A percentile compares a stretch with the other conserved stretches of the same genome.
Evolutionary conservation across 2,113 vertebrate genomes (phyloP).

Genomic region (Barnardius zonarius): DNA sequence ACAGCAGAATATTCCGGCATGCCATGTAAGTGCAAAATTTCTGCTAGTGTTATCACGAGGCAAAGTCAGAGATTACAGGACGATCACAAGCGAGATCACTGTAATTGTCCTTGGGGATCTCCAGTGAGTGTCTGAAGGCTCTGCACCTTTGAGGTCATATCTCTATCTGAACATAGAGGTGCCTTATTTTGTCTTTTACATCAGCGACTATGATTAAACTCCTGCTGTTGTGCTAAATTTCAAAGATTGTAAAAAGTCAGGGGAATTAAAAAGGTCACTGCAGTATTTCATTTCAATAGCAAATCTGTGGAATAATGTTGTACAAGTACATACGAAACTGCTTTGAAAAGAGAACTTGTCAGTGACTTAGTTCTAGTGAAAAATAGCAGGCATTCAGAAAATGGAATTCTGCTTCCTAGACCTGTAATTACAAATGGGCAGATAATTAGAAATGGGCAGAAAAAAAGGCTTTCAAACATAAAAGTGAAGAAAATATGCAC

Average conservation of each 20-base stretch:
- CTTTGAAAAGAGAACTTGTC: slow-evolving; percentile 52
- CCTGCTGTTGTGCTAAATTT: slow-evolving; percentile 78
- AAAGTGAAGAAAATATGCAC: neutral
- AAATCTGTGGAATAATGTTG: slow-evolving; percentile 70
- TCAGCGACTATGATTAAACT: slow-evolving; percentile 77
- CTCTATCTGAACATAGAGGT: slow-evolving; percentile 69
- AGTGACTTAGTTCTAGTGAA: slow-evolving; percentile 24
- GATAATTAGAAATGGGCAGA: neutral
- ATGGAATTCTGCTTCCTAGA: neutral
- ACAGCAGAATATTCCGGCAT: neutral
- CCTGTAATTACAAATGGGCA: neutral
- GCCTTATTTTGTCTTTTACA: slow-evolving; percentile 77
- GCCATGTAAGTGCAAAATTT: neutral
- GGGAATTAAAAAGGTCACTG: slow-evolving; percentile 78
- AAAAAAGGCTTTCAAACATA: neutral
- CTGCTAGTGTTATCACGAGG: neutral
- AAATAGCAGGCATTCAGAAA: neutral
- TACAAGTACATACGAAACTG: slow-evolving; percentile 41
- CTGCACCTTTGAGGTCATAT: slow-evolving; percentile 64
- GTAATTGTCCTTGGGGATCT: slow-evolving; percentile 29
- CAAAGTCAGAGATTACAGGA: neutral
- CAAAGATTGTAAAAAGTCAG: slow-evolving; percentile 78
- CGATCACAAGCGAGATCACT: neutral
- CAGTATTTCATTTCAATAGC: slow-evolving; percentile 75
- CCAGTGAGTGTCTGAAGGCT: slow-evolving; percentile 10